Evolutionary conservation across 2,797 vertebrate genomes (phyloP).

Genomic region (Nyctibius grandis): DNA sequence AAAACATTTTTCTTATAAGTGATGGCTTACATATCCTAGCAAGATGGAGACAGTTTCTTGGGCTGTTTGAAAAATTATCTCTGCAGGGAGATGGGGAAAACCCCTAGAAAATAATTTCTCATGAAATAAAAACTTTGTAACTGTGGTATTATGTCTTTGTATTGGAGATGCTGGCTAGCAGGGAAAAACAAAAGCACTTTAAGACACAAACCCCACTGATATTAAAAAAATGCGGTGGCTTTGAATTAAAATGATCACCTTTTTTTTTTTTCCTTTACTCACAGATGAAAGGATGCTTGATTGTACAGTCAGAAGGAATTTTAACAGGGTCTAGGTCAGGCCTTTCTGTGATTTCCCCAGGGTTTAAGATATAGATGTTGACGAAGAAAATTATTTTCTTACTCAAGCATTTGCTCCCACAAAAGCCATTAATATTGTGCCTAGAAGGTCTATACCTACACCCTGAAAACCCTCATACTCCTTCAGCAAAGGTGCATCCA

Average conservation of each 20-base stretch:
- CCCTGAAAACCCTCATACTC: background rate
- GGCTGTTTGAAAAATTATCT: background rate
- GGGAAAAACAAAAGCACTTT: background rate
- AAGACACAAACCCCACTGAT: rapidly evolving
- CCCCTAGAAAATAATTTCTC: background rate
- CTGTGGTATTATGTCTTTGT: background rate
- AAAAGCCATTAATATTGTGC: background rate
- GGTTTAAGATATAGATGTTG: background rate
- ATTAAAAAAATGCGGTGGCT: background rate
- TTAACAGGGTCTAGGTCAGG: background rate
- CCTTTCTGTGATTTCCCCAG: background rate
- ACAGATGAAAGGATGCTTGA: background rate
- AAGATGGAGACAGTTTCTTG: background rate
- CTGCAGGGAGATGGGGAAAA: background rate
- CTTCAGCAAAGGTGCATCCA: background rate
- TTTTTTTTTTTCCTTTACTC: background rate
- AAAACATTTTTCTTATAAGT: background rate
- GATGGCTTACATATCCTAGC: background rate
- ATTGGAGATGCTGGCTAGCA: background rate
- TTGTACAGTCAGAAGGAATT: background rate
- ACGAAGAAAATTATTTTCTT: background rate
- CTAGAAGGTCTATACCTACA: background rate
- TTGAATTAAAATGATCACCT: background rate
- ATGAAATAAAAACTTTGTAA: background rate
- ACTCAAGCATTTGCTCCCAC: background rate